Conservation (phyloP, 2,888 invertebrate genomes). For the Hanleya hanleyi region DNA sequence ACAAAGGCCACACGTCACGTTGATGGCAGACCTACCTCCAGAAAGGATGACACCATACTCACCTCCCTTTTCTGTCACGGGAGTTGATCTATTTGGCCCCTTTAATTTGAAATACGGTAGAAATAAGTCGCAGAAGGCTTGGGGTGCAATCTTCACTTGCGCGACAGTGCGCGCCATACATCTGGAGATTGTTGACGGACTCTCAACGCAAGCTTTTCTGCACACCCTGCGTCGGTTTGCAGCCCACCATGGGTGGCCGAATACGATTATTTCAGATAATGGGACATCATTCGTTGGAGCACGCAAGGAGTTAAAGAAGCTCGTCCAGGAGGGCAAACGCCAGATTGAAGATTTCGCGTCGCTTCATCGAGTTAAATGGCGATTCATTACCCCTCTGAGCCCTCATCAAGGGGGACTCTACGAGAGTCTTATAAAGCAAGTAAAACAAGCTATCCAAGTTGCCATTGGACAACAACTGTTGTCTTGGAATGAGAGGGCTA, state of each 20-base stretch:
- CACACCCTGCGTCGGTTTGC: slow-evolving; percentile 19
- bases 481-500: slow-evolving; percentile 20
- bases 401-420: slow-evolving; percentile 25
- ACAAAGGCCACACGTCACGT: too few relatives aligned
- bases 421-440: slow-evolving; percentile 14
- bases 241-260: slow-evolving; percentile 20
- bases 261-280: slow-evolving; percentile 18
- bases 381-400: slow-evolving; percentile 1
- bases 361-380: slow-evolving; percentile 18
- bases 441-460: slow-evolving; percentile 12
- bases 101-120: background rate
- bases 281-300: background rate
- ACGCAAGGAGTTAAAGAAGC: slow-evolving; percentile 8
- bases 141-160: slow-evolving; percentile 24
- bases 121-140: slow-evolving; percentile 17
- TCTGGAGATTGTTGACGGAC: slow-evolving; percentile 22
- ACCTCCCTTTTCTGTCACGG: too few relatives aligned
- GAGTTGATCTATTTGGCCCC: too few relatives aligned
- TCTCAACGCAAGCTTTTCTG: slow-evolving; percentile 23
- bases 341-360: slow-evolving; percentile 12
- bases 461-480: slow-evolving; percentile 14
- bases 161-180: slow-evolving; percentile 17
- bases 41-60: too few relatives aligned
- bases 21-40: too few relatives aligned
- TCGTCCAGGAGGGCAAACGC: slow-evolving; percentile 9